Percentiles rank a stretch among this genome's conserved stretches.
phyloP scores from a whole-genome alignment of 2,888 invertebrate genomes.

The Caenorhabditis macrosperma region DNA sequence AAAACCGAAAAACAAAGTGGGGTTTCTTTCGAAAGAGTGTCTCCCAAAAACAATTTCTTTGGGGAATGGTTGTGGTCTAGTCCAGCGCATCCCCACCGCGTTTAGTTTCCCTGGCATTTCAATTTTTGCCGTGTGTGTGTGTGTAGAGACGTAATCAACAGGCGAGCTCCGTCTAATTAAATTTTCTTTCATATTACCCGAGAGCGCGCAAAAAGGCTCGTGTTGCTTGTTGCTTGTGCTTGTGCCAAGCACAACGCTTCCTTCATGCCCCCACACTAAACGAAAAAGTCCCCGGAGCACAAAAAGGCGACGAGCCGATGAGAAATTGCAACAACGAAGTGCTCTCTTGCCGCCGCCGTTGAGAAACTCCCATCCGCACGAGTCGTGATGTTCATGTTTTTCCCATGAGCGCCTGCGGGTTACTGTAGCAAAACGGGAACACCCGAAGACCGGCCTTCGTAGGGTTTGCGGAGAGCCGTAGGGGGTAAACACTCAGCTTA shows the following conservation, averaged over 20 bases:
- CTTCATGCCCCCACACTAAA: conserved; percentile 27
- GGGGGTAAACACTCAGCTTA: conserved; percentile 35
- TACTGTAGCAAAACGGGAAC: neutral
- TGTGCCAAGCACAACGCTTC: conserved; percentile 48
- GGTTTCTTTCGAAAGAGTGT: neutral
- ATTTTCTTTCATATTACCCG: conserved; percentile 60
- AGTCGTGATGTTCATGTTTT: neutral
- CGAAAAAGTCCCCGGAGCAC: conserved; percentile 52
- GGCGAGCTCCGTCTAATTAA: conserved; percentile 58
- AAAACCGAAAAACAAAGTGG: neutral
- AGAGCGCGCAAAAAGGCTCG: conserved; percentile 53
- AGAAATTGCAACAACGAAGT: conserved; percentile 41
- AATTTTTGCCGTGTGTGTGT: conserved; percentile 49
- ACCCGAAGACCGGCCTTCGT: neutral
- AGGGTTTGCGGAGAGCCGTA: neutral
- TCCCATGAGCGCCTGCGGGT: neutral
- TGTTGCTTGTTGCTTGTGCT: conserved; percentile 51
- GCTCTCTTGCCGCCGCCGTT: neutral
- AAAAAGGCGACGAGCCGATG: conserved; percentile 35
- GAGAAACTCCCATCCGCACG: neutral
- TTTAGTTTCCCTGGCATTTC: conserved; percentile 40
- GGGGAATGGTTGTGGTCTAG: conserved; percentile 12
- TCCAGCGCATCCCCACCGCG: neutral
- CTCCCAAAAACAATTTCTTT: neutral
- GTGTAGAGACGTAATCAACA: conserved; percentile 41